These are phyloP conservation scores for Fragum whitleyi DNA, from an alignment of 2,888 invertebrate species.

Conservation along the genomic window DNA sequence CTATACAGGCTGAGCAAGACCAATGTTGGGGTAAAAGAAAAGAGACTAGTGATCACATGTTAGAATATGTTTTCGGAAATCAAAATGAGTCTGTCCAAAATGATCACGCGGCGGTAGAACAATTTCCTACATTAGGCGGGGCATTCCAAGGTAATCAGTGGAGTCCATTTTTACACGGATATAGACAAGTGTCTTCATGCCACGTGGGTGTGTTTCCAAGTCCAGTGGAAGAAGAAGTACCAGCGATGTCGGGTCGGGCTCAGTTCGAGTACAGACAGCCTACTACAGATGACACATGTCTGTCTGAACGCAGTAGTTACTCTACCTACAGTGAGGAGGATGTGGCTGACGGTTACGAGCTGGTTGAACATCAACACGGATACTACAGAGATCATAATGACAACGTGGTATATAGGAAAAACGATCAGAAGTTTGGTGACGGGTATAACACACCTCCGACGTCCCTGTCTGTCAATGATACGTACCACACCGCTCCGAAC, in stretches of 20 bases:
- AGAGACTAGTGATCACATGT: too few relatives aligned
- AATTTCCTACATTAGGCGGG: neutral
- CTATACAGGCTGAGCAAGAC: neutral
- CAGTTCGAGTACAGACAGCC: constrained; percentile 21
- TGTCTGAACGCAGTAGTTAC: constrained; percentile 38
- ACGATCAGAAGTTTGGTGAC: neutral
- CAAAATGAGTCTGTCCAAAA: neutral
- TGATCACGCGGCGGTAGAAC: neutral
- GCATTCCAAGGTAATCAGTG: constrained; percentile 14
- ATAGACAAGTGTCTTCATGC: too few relatives aligned
- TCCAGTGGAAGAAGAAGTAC: neutral
- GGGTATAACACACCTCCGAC: constrained; percentile 23
- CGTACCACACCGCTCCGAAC: constrained; percentile 50
- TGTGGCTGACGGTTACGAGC: constrained; percentile 26
- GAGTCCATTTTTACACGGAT: constrained; percentile 24
- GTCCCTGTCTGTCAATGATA: constrained; percentile 32
- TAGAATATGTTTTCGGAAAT: neutral
- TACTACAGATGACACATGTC: neutral
- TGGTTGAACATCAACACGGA: constrained; percentile 17
- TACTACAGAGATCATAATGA: neutral
- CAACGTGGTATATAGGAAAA: neutral
- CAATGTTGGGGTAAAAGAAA: neutral
- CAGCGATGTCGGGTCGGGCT: neutral
- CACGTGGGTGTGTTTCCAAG: neutral
- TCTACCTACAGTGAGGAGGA: constrained; percentile 29